Base-by-base conservation (phyloP, 2,113 vertebrate species). In the Cryptomyrus ogoouensis region DNA sequence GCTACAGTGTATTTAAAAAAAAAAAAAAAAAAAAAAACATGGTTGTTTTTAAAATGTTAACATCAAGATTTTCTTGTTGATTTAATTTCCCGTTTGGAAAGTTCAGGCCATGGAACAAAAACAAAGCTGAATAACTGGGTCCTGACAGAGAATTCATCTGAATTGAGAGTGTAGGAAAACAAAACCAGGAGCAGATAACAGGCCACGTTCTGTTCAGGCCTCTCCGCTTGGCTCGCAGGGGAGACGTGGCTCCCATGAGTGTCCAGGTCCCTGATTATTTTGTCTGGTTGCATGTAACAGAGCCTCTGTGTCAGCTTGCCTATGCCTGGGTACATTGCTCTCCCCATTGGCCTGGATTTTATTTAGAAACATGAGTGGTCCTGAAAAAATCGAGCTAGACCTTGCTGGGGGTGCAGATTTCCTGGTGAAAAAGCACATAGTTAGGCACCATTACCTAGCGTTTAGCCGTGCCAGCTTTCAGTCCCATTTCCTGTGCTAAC, bases 191-290 rank as follows among this genome's bases (percentile, higher is more conserved):
- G 84, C 49, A 31, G 84, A 87, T 84, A 84, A 46, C 70, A 77
- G 83, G 46, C 83, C 17, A 3, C 7, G 9, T 24, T 84, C 83
- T 84, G 83, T 84, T 84, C 42, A 3, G 83, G 44, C 21, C 42
- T 46, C 42, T 46, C 83, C 3, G 7, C 21, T 42, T 46, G 35
- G 42, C 44, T 47, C 42, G 13, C n/a, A 3, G 83, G 42, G 24
- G 83, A n/a, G 19, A 84, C 19, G 2, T 0, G 21, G 42, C 44
- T 84, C 83, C 83, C 83, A 44, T 10, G 83, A 47, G 83, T n/a
- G 83, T 24, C 85, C 85, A n/a, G 85, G 27, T 52, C 49, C 27
- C 3, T 35, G 85, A 87, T 87, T 87, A 87, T 87, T 87, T 87
- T 87, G 47, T 53, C 85, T 87, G 47, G 49, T 35, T 87, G 24